A percentile compares a stretch with the other conserved stretches of the same genome.
Conservation (phyloP, 30 jellyfish, hydroid and myxozoan genomes). For the Aurelia sp. region DNA sequence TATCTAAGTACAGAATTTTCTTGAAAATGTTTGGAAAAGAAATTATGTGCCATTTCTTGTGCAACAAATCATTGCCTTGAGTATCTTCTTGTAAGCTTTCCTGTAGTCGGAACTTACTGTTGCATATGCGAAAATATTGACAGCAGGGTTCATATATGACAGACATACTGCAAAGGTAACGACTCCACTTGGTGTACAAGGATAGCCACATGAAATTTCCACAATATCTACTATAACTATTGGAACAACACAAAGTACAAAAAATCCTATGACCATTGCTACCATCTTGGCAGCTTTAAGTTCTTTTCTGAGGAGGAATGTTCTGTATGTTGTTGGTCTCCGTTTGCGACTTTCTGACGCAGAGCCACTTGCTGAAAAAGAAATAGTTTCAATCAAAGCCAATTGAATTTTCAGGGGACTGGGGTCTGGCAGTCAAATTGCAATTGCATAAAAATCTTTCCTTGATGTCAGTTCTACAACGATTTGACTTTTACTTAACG, state of each 20-base stretch:
- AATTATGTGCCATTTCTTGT: not conserved
- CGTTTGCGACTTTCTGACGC: constrained; percentile 3
- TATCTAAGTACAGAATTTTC: not conserved
- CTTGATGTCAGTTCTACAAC: too few relatives aligned
- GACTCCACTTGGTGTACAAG: constrained; percentile 53
- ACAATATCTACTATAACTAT: constrained; percentile 67
- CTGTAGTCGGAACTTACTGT: constrained; percentile 68
- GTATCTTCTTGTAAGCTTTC: constrained; percentile 53
- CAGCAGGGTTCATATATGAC: constrained; percentile 75
- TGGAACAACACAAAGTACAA: constrained; percentile 61
- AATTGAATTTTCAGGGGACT: not conserved
- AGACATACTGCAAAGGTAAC: constrained; percentile 60
- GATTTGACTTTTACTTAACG: too few relatives aligned
- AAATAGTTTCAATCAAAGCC: not conserved
- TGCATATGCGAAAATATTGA: constrained; percentile 68
- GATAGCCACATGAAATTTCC: constrained; percentile 64
- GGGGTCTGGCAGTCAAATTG: too few relatives aligned
- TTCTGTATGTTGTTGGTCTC: constrained; percentile 38
- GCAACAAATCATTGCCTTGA: constrained; percentile 27
- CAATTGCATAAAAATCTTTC: too few relatives aligned
- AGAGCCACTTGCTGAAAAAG: not conserved
- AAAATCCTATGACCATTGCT: constrained; percentile 74
- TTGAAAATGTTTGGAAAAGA: not conserved
- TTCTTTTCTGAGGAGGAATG: constrained; percentile 51
- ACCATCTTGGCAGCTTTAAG: constrained; percentile 78